Conservation (phyloP, 2,797 vertebrate species). For the Pristis pectinata region DNA sequence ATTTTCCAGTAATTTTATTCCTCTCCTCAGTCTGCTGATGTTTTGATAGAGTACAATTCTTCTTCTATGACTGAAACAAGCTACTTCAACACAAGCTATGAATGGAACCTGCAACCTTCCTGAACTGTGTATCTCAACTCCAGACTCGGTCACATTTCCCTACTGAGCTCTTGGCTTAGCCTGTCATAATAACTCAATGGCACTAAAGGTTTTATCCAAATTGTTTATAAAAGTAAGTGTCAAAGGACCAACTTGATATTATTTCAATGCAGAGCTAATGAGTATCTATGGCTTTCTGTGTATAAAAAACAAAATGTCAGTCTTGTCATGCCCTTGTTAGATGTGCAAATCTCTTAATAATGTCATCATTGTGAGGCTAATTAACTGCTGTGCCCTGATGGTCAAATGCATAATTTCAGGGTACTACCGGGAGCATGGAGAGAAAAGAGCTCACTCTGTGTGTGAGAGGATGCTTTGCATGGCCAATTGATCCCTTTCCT, state of each 20-base stretch:
- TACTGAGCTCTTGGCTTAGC: background rate
- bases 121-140: background rate
- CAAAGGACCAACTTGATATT: background rate
- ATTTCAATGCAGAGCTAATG: background rate
- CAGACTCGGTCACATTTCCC: background rate
- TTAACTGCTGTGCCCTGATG: constrained; percentile 10
- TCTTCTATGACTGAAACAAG: background rate
- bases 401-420: background rate
- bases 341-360: constrained; percentile 33
- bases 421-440: background rate
- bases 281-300: background rate
- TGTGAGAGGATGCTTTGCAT: constrained; percentile 38
- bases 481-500: constrained; percentile 42
- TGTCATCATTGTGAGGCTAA: constrained; percentile 30
- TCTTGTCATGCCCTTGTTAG: constrained; percentile 24
- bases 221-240: constrained; percentile 4
- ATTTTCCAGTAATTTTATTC: background rate
- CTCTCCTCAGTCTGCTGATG: background rate
- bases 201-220: constrained; percentile 10
- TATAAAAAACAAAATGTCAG: constrained; percentile 4
- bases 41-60: background rate
- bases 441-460: background rate
- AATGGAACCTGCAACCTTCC: background rate
- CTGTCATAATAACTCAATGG: background rate
- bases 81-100: background rate